These are phyloP conservation scores for Sylvietta virens DNA, from an alignment of 2,113 vertebrate genomes.

Conservation along the genomic window DNA sequence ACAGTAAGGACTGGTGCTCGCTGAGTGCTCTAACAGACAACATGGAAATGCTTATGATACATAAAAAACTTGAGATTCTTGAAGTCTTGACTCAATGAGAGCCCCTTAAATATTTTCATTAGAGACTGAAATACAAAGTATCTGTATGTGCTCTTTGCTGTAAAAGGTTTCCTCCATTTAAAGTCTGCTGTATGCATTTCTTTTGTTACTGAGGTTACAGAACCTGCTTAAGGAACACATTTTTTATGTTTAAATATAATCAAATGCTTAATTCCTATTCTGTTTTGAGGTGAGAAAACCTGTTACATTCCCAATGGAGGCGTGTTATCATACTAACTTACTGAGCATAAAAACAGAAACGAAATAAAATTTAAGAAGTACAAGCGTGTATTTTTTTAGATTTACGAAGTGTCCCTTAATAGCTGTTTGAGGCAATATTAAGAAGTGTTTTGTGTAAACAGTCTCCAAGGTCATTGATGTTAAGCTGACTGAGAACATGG, in stretches of 20 bases:
- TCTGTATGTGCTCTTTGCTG: background rate
- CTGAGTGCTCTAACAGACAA: background rate
- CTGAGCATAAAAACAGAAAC: background rate
- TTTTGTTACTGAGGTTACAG: background rate
- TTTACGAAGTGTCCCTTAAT: background rate
- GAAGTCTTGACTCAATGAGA: background rate
- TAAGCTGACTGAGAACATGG: background rate
- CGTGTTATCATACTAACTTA: background rate
- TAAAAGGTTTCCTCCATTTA: background rate
- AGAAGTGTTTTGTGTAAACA: slow-evolving; percentile 55
- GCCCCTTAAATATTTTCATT: background rate
- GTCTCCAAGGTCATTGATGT: slow-evolving; percentile 47
- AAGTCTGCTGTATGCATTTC: background rate
- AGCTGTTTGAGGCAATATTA: slow-evolving; percentile 45
- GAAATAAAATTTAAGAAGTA: background rate
- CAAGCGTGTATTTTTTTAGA: background rate
- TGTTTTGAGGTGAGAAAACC: background rate
- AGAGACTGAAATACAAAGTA: background rate
- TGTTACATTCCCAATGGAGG: background rate
- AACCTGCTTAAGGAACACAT: background rate
- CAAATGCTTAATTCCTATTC: background rate
- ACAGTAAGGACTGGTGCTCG: background rate
- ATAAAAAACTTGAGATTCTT: background rate
- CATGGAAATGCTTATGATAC: background rate
- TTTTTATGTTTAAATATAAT: background rate